Evolutionary conservation across 2,797 vertebrate genomes (phyloP).

Genomic region (Valencia hispanica): DNA sequence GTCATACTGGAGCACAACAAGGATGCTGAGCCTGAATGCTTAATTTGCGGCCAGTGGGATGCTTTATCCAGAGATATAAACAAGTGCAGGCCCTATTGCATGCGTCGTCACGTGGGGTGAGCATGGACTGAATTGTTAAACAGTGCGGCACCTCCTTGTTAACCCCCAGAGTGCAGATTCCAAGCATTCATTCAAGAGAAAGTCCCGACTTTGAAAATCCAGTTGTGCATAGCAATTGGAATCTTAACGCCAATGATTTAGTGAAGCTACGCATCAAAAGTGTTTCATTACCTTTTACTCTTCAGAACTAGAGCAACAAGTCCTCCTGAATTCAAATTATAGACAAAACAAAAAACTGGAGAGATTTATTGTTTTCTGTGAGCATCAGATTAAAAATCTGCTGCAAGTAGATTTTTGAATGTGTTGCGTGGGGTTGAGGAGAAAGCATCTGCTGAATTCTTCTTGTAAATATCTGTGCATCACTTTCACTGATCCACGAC

Average conservation of each 20-base stretch:
- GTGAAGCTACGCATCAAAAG: conserved; percentile 27
- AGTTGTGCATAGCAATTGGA: conserved; percentile 75
- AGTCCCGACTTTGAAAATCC: conserved; percentile 71
- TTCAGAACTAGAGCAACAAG: conserved; percentile 30
- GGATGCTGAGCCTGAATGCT: conserved; percentile 78
- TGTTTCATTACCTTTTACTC: conserved; percentile 66
- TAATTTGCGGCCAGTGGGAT: conserved; percentile 82
- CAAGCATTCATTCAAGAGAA: conserved; percentile 72
- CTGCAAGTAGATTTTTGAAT: background rate
- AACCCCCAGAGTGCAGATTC: conserved; percentile 77
- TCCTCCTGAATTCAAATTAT: conserved; percentile 47
- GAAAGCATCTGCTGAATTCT: background rate
- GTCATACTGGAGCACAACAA: conserved; percentile 79
- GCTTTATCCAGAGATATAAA: conserved; percentile 80
- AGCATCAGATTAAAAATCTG: conserved; percentile 1
- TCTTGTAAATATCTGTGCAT: background rate
- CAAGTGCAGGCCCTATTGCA: conserved; percentile 78
- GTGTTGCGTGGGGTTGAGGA: background rate
- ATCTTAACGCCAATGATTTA: conserved; percentile 65
- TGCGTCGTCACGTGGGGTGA: conserved; percentile 73
- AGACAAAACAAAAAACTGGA: conserved; percentile 15
- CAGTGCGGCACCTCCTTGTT: conserved; percentile 75
- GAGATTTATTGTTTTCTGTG: conserved; percentile 32
- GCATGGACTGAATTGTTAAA: conserved; percentile 78
- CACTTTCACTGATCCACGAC: background rate